Evolutionary conservation across 1,140 invertebrate genomes (phyloP), one percentile per base, ranked within the genome.

Genomic region (Battus philenor): DNA sequence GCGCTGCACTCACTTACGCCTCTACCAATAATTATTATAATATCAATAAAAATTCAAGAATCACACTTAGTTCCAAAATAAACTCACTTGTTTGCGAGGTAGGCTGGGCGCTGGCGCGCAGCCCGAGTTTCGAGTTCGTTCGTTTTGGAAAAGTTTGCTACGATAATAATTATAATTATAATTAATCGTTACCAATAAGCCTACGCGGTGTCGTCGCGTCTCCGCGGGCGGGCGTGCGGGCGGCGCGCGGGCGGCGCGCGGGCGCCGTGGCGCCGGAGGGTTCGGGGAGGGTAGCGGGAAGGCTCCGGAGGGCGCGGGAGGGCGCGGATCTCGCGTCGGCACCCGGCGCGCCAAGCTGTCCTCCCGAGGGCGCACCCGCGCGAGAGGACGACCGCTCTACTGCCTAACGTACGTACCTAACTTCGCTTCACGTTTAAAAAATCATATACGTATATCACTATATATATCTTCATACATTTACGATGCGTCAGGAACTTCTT

Each of bases 1-100:
- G 43, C 34, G 52, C 49, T 54, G 48, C 57, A 71, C 65, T 80
- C 76, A 80, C 80, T 82, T 80, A 84, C 62, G 77, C 72, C 66
- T 72, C 78, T 82, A 85, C 78, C 77, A 84, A 80, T 78, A 80
- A 80, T 82, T 72, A 76, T 85, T 85, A 85, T 73, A 80, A 85
- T 85, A 85, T 81, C 71, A 85, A 85, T 85, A 85, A 83, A 85
- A 85, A 85, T 85, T 81, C 73, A 89, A 90, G 88, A 89, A 89
- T 90, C 89, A 90, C 89, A 90, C 89, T 88, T 89, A 89, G 87
- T 90, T 87, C 89, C 89, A 89, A 90, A 90, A 89, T 88, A 89
- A 90, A 90, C 89, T 90, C 89, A 90, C 89, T 90, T 89, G 86
- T 88, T 84, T 90, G 88, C 89, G 89, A 90, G 89, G 89, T 87